Evolutionary conservation across 1,140 invertebrate genomes (phyloP), one percentile per base, ranked within the genome.

Genomic region (Drosophila fuyamai): DNA sequence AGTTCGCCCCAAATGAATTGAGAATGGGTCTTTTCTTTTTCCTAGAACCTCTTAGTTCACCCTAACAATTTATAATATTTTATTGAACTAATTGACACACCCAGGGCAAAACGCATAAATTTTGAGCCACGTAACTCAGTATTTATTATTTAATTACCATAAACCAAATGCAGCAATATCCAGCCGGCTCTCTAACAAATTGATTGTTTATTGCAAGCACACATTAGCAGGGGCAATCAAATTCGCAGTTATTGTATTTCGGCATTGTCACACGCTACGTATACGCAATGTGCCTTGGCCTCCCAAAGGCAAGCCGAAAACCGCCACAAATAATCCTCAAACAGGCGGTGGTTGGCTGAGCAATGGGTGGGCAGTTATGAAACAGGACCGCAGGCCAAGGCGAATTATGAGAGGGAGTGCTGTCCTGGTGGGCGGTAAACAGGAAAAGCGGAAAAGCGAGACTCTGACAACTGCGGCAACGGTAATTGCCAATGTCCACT

Each of bases 141-240:
- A 82, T 86, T 82, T 88, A 88, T 82, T 81, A 86, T 86, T 86
- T 86, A 86, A 86, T 86, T 86, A 86, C 53, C 82, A 88, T 86
- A 83, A 83, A 65, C 35, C 66, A 76, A 71, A 53, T 65, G 44
- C 35, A 71, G 18, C 41, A 66, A 81, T 65, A 65, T 66, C 51
- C 74, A 80, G 59, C 60, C 53, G 47, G 43, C 60, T 66, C 65
- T 44, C 63, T 18, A 82, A 72, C 83, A 86, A 85, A 85, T 85
- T 85, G 82, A 85, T 85, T 85, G 82, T 85, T 88, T 85, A 88
- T 85, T 88, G 82, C 80, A n/a, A 18, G 62, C 71, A 67, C 83
- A 88, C 82, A 88, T 88, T 88, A 86, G 74, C 83, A 62, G 47
- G 38, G 23, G 59, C 51, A 67, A 46, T 55, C 54, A 63, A 48